Conservation (phyloP, 1,140 invertebrate species). For the Medauroidea extradentata region DNA sequence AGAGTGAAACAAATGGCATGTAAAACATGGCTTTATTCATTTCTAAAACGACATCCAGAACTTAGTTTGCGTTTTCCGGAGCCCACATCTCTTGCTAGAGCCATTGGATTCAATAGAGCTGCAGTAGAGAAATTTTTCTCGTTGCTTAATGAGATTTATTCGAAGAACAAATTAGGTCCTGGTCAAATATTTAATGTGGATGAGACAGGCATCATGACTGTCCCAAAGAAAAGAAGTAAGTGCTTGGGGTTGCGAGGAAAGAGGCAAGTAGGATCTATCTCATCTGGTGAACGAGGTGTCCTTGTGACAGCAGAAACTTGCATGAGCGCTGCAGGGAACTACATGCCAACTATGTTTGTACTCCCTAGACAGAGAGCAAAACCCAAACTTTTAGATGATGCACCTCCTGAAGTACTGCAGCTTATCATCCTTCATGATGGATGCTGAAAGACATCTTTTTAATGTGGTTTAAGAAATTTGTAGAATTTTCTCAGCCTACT, state of each 20-base stretch:
- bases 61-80: slow-evolving; percentile 5
- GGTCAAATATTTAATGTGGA: slow-evolving; percentile 40
- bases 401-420: slow-evolving; percentile 10
- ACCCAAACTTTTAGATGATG: slow-evolving; percentile 10
- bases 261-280: slow-evolving; percentile 29
- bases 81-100: slow-evolving; percentile 14
- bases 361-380: slow-evolving; percentile 31
- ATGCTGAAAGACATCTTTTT: slow-evolving; percentile 34
- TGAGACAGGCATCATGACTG: slow-evolving; percentile 34
- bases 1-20: no score
- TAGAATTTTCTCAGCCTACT: slow-evolving; percentile 28
- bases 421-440: slow-evolving; percentile 18
- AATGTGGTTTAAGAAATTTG: slow-evolving; percentile 33
- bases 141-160: slow-evolving; percentile 9
- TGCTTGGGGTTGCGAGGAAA: slow-evolving; percentile 1
- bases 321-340: slow-evolving; percentile 30
- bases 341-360: slow-evolving; percentile 35
- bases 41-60: no score
- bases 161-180: slow-evolving; percentile 9
- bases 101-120: slow-evolving; percentile 28
- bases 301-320: slow-evolving; percentile 24
- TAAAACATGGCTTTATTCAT: no score
- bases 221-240: slow-evolving; percentile 23
- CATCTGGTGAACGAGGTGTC: slow-evolving; percentile 25
- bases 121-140: no score